Evolutionary conservation across 92 coral and sea anemone species (phyloP), one percentile per base, ranked within the genome.

Genomic region (Porites rus): DNA sequence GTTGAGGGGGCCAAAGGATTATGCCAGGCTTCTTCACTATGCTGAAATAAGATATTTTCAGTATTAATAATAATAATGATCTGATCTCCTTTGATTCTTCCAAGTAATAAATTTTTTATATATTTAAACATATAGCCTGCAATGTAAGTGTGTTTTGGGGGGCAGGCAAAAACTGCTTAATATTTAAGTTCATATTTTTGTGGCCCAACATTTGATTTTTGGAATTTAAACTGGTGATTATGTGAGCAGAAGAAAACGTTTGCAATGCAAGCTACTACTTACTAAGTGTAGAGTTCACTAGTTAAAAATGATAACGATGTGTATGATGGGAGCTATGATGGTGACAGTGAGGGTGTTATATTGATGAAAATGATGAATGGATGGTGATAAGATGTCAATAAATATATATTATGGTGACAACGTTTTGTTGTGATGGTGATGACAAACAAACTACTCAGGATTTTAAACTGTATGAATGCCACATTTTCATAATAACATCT

Each of bases 1-100:
- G 82, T 54, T 63, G 87, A 22, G 38, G 97, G 99, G 2, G 99
- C 99, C 56, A 95, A 83, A 60, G 99, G 99, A 63, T 96, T 96
- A 80, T 93, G 99, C 93, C 98, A 96, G 22, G 68, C n/a, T 46
- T 53, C 87, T 38, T 38, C 46, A 38, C 46, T 38, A 38, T 38
- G 5, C 46, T 38, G 6, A 4, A 38, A 38, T 4, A 38, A 13
- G 52, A 59, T 8, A 59, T 11, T 59, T 11, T 11, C 8, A 59
- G 8, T 59, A 59, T 11, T 59, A 59, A 59, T 59, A 59, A 59
- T 59, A 59, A 59, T 59, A 59, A 0, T 58, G 62, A 14, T 58
- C 8, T 28, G 31, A 28, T 28, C 31, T 58, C 62, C 62, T 14
- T 58, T 5, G 62, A 2, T 58, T 58, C 62, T 58, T 14, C 62